A percentile compares a stretch with the other conserved stretches of the same genome.
phyloP scores from a whole-genome alignment of 2,797 vertebrate species.

The Melanotaenia parkinsoni region DNA sequence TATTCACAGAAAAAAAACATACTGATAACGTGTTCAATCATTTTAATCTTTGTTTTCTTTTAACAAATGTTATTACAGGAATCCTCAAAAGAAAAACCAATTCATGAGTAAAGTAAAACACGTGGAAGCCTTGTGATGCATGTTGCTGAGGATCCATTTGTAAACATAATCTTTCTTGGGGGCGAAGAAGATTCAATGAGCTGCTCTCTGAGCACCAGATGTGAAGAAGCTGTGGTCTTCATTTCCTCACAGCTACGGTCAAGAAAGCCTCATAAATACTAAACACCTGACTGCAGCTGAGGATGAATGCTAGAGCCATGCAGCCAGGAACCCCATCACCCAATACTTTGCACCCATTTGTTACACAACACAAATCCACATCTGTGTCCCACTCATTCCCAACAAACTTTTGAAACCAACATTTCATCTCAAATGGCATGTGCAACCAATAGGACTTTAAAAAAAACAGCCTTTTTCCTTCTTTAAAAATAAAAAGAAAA shows the following conservation, averaged over 20 bases:
- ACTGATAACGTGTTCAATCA: slow-evolving; percentile 48
- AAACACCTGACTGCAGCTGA: slow-evolving; percentile 58
- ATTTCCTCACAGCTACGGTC: slow-evolving; percentile 24
- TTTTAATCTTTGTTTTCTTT: slow-evolving; percentile 71
- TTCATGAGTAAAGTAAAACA: slow-evolving; percentile 64
- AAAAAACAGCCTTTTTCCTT: slow-evolving; percentile 5
- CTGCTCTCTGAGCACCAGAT: slow-evolving; percentile 39
- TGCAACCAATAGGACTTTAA: slow-evolving; percentile 39
- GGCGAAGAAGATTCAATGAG: slow-evolving; percentile 22
- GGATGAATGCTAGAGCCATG: slow-evolving; percentile 48
- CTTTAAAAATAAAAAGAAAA: too few relatives aligned
- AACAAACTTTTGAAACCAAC: slow-evolving; percentile 41
- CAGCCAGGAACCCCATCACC: slow-evolving; percentile 35
- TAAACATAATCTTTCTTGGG: slow-evolving; percentile 28
- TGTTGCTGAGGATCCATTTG: slow-evolving; percentile 45
- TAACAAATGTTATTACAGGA: slow-evolving; percentile 69
- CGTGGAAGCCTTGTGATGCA: slow-evolving; percentile 71
- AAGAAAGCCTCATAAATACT: slow-evolving; percentile 52
- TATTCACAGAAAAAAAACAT: slow-evolving; percentile 12
- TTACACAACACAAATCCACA: slow-evolving; percentile 38
- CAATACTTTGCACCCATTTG: slow-evolving; percentile 33
- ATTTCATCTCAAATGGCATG: slow-evolving; percentile 45
- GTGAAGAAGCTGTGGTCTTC: slow-evolving; percentile 36
- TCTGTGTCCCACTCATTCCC: slow-evolving; percentile 35
- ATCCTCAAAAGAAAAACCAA: slow-evolving; percentile 60